Conservation (phyloP, 35 echinoderm and acorn worm genomes). For the Eucidaris tribuloides region DNA sequence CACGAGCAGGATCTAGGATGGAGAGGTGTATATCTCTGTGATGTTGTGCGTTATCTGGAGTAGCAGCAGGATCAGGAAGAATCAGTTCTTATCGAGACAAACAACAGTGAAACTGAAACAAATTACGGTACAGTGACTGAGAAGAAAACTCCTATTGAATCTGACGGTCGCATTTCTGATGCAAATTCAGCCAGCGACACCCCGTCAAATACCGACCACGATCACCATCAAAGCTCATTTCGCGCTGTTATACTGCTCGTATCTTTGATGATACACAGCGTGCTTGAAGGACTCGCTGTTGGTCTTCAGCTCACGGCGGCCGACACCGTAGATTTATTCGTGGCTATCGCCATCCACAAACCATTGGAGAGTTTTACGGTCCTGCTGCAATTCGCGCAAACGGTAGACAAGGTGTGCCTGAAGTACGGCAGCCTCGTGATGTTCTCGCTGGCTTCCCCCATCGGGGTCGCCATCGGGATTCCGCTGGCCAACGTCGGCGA, state of each 20-base stretch:
- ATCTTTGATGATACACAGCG: constrained; percentile 72
- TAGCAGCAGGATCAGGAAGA: background rate
- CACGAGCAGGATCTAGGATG: too few relatives aligned
- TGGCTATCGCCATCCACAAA: constrained; percentile 87
- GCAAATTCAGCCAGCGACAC: background rate
- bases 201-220: background rate
- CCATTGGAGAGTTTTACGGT: constrained; percentile 80
- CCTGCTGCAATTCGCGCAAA: constrained; percentile 67
- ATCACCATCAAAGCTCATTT: constrained; percentile 31
- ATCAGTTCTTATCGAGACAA: background rate
- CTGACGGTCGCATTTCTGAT: background rate
- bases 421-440: constrained; percentile 51
- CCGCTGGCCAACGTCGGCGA: constrained; percentile 34
- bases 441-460: constrained; percentile 71
- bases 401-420: background rate
- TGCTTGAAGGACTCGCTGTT: constrained; percentile 85
- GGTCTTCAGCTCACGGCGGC: constrained; percentile 60
- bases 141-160: background rate
- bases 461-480: constrained; percentile 85
- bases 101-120: background rate
- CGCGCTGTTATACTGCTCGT: constrained; percentile 61
- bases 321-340: constrained; percentile 69
- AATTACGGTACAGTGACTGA: background rate
- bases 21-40: background rate
- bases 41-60: too few relatives aligned